phyloP scores from a whole-genome alignment of 2,888 invertebrate genomes.

The Serripes groenlandicus region DNA sequence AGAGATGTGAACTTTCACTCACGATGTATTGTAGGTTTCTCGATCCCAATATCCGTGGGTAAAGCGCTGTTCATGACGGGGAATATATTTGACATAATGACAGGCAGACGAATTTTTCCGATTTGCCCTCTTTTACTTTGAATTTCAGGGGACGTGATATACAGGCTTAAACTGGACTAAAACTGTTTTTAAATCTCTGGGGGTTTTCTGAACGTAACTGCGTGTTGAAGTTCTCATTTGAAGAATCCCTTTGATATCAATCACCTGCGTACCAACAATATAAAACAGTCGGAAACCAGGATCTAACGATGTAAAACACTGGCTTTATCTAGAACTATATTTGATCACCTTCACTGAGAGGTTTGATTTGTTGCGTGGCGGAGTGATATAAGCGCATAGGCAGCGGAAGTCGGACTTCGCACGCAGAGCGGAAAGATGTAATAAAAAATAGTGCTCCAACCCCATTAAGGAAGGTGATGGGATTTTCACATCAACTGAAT shows the following conservation, averaged over 20 bases:
- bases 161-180: neutral
- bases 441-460: slow-evolving; percentile 7
- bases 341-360: neutral
- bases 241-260: too few species aligned
- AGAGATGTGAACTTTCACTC: too few species aligned
- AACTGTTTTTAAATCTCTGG: neutral
- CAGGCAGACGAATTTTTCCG: neutral
- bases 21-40: too few species aligned
- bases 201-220: neutral
- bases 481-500: neutral
- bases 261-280: too few species aligned
- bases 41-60: slow-evolving; percentile 8
- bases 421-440: slow-evolving; percentile 9
- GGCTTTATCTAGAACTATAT: neutral
- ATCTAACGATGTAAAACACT: too few species aligned
- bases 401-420: slow-evolving; percentile 5
- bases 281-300: too few species aligned
- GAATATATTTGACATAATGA: slow-evolving; percentile 7
- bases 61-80: neutral
- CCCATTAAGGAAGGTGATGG: neutral
- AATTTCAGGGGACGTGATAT: neutral
- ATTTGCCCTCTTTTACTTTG: neutral
- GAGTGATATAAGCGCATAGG: neutral
- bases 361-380: slow-evolving; percentile 9
- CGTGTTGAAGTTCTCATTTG: neutral